Percentiles rank a stretch among this genome's conserved stretches.
Conservation (phyloP, 35 echinoderm and acorn worm species). For the Hemicentrotus pulcherrimus region DNA sequence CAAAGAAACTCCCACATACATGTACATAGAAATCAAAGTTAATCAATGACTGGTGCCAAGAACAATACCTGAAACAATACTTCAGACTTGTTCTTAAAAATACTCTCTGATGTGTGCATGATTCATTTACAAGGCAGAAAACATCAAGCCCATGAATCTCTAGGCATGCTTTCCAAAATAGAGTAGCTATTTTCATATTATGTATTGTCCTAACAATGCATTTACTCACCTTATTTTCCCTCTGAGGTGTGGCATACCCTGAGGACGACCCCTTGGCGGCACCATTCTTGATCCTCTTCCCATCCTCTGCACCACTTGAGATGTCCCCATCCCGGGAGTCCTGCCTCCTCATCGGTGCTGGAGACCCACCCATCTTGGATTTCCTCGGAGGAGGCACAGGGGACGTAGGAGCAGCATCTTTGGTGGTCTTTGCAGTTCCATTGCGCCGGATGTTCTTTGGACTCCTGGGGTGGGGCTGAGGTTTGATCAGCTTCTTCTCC, state of each 20-base stretch:
- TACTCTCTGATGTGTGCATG: no score
- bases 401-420: background rate
- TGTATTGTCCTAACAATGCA: background rate
- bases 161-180: background rate
- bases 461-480: conserved; percentile 28
- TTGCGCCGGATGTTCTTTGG: background rate
- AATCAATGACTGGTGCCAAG: no score
- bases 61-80: background rate
- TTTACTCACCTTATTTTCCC: conserved; percentile 56
- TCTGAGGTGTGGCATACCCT: conserved; percentile 47
- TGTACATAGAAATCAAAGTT: no score
- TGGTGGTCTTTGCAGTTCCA: background rate
- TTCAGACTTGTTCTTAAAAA: background rate
- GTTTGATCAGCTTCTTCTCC: background rate
- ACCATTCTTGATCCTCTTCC: conserved; percentile 45
- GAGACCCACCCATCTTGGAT: conserved; percentile 6
- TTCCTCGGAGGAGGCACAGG: background rate
- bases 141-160: background rate
- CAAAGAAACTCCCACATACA: background rate
- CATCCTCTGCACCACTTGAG: conserved; percentile 60
- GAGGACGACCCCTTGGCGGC: conserved; percentile 50
- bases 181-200: background rate
- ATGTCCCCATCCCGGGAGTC: conserved; percentile 67
- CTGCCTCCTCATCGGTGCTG: conserved; percentile 20
- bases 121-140: background rate